Conservation (phyloP, 2,888 invertebrate species). For the Parasteatoda lunata region DNA sequence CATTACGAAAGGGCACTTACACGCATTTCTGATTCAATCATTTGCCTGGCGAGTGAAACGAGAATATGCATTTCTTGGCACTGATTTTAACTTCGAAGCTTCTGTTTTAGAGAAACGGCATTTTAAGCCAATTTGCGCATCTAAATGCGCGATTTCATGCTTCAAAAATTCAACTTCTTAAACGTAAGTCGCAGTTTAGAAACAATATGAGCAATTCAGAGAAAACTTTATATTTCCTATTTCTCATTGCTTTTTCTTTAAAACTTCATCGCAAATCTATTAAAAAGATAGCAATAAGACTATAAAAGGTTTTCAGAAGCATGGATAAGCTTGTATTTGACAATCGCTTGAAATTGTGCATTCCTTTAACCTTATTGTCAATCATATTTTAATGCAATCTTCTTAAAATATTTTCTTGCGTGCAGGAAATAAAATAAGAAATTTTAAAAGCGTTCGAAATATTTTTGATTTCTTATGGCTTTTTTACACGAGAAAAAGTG, state of each 20-base stretch:
- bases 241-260: slow-evolving; percentile 21
- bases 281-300: slow-evolving; percentile 23
- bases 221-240: slow-evolving; percentile 7
- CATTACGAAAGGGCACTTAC: too few relatives aligned
- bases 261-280: slow-evolving; percentile 48
- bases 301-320: slow-evolving; percentile 7
- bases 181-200: slow-evolving; percentile 12
- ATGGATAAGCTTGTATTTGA: slow-evolving; percentile 18
- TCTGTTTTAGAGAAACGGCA: slow-evolving; percentile 6
- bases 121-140: slow-evolving; percentile 37
- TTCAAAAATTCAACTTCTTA: slow-evolving; percentile 26
- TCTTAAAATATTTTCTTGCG: slow-evolving; percentile 25
- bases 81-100: neutral
- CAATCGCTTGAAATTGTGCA: slow-evolving; percentile 28
- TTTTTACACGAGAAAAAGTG: slow-evolving; percentile 18
- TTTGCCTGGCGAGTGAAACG: neutral
- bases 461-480: slow-evolving; percentile 42
- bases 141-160: slow-evolving; percentile 7
- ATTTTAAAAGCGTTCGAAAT: slow-evolving; percentile 37
- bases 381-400: slow-evolving; percentile 49
- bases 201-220: slow-evolving; percentile 15
- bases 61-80: neutral
- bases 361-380: slow-evolving; percentile 14
- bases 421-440: slow-evolving; percentile 21
- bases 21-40: neutral